These are phyloP conservation scores for Brachyistius frenatus DNA, from an alignment of 2,113 vertebrate genomes.

Conservation along the genomic window DNA sequence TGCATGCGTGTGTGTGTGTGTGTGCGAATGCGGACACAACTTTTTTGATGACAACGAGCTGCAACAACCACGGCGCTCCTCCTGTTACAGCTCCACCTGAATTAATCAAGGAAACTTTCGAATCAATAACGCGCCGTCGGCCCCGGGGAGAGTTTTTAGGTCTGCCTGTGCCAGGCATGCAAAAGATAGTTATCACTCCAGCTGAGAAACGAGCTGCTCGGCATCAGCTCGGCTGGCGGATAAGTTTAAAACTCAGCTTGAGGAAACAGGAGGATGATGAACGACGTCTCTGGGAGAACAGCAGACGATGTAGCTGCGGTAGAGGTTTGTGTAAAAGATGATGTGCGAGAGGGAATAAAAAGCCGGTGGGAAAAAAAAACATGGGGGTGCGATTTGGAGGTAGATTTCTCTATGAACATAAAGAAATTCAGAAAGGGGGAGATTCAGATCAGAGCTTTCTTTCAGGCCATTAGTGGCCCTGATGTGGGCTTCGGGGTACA, in stretches of 20 bases:
- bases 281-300: conserved; percentile 48
- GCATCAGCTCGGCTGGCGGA: conserved; percentile 27
- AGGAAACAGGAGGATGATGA: conserved; percentile 66
- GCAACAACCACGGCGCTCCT: not conserved
- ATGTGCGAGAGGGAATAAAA: conserved; percentile 40
- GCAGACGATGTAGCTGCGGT: conserved; percentile 14
- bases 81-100: conserved; percentile 31
- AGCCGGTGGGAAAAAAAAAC: not conserved
- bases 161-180: conserved; percentile 20
- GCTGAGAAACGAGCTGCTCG: conserved; percentile 68
- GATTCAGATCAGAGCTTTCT: conserved; percentile 59
- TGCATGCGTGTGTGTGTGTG: not conserved
- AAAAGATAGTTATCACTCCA: conserved; percentile 71
- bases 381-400: not conserved
- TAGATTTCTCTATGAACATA: conserved; percentile 7
- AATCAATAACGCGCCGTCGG: conserved; percentile 42
- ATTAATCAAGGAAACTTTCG: conserved; percentile 58
- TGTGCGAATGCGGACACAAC: not conserved
- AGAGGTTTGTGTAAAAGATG: conserved; percentile 55
- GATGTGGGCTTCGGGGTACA: conserved; percentile 42
- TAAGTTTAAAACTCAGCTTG: conserved; percentile 67
- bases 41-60: conserved; percentile 21
- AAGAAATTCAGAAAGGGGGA: conserved; percentile 40
- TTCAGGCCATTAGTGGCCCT: conserved; percentile 63
- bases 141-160: conserved; percentile 30